Evolutionary conservation across 2,113 vertebrate genomes (phyloP).

Genomic region (Chroicocephalus ridibundus): DNA sequence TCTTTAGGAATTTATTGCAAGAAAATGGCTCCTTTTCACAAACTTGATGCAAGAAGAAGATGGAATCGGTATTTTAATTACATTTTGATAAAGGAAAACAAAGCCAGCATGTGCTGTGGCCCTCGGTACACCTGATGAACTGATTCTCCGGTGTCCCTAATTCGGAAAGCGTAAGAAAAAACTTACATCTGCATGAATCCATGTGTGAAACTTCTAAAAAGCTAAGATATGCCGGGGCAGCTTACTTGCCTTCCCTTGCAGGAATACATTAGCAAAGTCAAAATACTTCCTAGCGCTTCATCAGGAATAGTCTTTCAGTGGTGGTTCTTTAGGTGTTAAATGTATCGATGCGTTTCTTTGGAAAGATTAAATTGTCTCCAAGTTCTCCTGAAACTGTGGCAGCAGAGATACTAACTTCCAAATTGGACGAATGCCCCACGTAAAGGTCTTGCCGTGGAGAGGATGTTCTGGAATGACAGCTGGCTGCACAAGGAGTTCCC

Average conservation of each 20-base stretch:
- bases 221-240: neutral
- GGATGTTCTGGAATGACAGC: neutral
- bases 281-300: neutral
- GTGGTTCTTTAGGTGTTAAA: neutral
- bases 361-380: neutral
- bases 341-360: neutral
- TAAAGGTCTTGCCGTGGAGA: neutral
- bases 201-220: neutral
- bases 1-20: constrained; percentile 27
- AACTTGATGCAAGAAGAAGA: neutral
- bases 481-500: neutral
- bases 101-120: neutral
- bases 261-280: neutral
- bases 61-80: constrained; percentile 13
- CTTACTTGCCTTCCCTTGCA: neutral
- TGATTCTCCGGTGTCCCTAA: neutral
- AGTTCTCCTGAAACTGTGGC: neutral
- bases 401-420: neutral
- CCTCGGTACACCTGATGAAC: neutral
- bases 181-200: neutral
- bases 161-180: neutral
- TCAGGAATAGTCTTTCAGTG: neutral
- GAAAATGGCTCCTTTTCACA: neutral
- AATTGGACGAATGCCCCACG: neutral
- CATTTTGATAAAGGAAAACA: neutral